Evolutionary conservation across 2,113 vertebrate species (phyloP).

Genomic region (Neoarius graeffei): DNA sequence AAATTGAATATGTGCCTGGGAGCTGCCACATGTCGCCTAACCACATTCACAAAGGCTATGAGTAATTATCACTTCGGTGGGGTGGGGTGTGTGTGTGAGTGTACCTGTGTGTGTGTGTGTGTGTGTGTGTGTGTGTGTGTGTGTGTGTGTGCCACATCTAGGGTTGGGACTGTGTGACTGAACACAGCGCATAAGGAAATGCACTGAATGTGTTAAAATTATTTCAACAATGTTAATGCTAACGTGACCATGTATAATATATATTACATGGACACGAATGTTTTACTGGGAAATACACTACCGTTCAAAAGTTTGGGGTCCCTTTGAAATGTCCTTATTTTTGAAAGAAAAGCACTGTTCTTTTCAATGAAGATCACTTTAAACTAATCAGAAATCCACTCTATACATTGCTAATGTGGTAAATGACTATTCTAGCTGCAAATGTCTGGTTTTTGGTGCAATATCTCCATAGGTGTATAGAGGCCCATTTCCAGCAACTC

Average conservation of each 20-base stretch:
- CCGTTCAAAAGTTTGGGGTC: too few species aligned
- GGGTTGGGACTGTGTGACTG: background rate
- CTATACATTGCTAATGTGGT: too few species aligned
- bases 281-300: too few species aligned
- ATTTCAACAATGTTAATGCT: background rate
- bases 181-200: background rate
- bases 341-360: too few species aligned
- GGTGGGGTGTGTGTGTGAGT: conserved; percentile 27
- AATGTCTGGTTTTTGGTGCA: too few species aligned
- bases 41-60: background rate
- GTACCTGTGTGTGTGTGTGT: conserved; percentile 15
- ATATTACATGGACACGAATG: too few species aligned
- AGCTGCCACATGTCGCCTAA: background rate
- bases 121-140: conserved; percentile 23
- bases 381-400: too few species aligned
- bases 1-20: conserved; percentile 25
- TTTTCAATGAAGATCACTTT: too few species aligned
- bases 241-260: background rate
- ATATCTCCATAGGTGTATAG: too few species aligned
- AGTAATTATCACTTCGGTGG: conserved; percentile 30
- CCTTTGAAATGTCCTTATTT: too few species aligned
- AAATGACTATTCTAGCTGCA: too few species aligned
- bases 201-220: background rate
- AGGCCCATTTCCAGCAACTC: too few species aligned
- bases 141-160: background rate